Percentiles rank a stretch among this genome's conserved stretches.
phyloP scores from a whole-genome alignment of 2,888 invertebrate genomes.

The Cecidostiba fungosa region DNA sequence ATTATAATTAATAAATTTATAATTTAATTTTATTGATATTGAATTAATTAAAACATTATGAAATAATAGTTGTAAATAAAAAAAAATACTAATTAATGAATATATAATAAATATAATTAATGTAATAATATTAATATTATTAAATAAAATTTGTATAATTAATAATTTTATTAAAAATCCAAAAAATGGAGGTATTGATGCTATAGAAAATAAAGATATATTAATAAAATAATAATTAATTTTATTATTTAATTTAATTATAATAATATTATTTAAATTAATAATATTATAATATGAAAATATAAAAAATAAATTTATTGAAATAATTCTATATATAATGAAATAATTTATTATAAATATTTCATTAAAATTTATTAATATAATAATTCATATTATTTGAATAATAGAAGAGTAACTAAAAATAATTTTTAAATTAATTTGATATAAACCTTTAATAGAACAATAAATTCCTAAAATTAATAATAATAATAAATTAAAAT shows the following conservation, averaged over 20 bases:
- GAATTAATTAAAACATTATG: not conserved
- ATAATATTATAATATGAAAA: constrained; percentile 12
- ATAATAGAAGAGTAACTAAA: not conserved
- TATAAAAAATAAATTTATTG: too few relatives aligned
- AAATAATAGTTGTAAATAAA: constrained; percentile 11
- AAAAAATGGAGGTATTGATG: not conserved
- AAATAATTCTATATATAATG: too few relatives aligned
- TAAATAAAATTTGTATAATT: not conserved
- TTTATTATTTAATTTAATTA: constrained; percentile 28
- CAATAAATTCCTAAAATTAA: not conserved
- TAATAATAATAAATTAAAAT: not conserved
- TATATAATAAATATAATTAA: constrained; percentile 20
- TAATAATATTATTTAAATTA: not conserved
- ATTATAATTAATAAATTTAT: constrained; percentile 66
- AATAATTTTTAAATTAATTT: not conserved
- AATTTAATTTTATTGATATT: not conserved
- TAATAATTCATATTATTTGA: constrained; percentile 5
- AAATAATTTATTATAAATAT: not conserved
- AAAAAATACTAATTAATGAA: not conserved
- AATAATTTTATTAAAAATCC: constrained; percentile 37
- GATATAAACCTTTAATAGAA: not conserved
- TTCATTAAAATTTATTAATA: not conserved
- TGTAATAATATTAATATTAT: constrained; percentile 52
- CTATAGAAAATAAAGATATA: constrained; percentile 6
- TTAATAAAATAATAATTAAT: not conserved